Base-by-base conservation (phyloP, 64 coral and sea anemone genomes). In the Montipora cactus region DNA sequence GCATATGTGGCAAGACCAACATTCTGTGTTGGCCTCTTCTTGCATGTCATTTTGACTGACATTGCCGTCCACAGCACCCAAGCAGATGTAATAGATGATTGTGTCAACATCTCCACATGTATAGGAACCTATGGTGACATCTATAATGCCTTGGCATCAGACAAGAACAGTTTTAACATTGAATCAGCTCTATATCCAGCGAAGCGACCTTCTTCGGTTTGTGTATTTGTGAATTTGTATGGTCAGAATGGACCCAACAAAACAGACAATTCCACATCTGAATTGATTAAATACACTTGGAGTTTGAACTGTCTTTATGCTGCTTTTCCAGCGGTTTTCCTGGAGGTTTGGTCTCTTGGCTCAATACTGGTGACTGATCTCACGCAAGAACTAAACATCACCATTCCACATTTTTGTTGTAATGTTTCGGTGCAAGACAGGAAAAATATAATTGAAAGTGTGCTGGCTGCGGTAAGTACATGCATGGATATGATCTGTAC, bases 81-180 rank as follows among this genome's bases (percentile, higher is more conserved):
- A 28, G 28, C 28, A 28, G 28, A 28, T 28, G 28, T 28, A 28
- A 28, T 28, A 28, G 28, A 28, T 28, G 1, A 28, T 28, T 28
- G 28, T 28, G 28, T 28, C 28, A 28, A 28, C 28, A 28, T 28
- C 28, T 28, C 28, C 52, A 55, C n/a, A 1, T 80, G 78, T 8
- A 80, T 80, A 0, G 5, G 21, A 1, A 80, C 46, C 14, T 80
- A 80, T 57, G 78, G 5, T 19, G 15, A 80, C 15, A 18, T 80
- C 14, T 80, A 80, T 57, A 55, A 80, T 6, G 7, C 15, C 18
- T 8, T 80, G 22, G 5, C 78, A 80, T 20, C 14, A 19, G 4
- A 18, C 4, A n/a, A 80, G 5, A 80, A 80, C 78, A 80, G 78
- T 10, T 80, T 80, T 48, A 80, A 59, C 15, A 80, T 80, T 80